Evolutionary conservation across 1,140 invertebrate genomes (phyloP).

Genomic region (Teleopsis dalmanni): DNA sequence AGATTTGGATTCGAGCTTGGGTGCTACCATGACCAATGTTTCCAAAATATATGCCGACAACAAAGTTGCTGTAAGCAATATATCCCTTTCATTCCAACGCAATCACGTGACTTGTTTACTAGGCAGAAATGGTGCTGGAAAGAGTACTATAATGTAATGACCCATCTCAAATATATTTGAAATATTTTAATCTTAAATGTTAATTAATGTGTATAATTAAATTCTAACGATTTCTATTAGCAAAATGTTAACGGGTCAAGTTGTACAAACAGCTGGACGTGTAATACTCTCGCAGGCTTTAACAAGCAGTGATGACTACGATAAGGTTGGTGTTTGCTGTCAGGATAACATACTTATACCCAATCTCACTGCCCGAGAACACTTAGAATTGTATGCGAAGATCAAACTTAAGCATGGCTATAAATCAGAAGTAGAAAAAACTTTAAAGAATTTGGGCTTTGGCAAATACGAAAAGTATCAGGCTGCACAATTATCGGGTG

Average conservation of each 20-base stretch:
- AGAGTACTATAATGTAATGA: constrained; percentile 74
- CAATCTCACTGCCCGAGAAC: constrained; percentile 70
- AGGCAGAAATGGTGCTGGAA: constrained; percentile 79
- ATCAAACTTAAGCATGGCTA: constrained; percentile 28
- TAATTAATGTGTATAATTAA: no score
- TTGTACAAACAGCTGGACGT: constrained; percentile 51
- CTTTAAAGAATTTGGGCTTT: constrained; percentile 51
- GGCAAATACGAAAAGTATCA: constrained; percentile 49
- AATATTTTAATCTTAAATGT: no score
- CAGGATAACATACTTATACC: constrained; percentile 78
- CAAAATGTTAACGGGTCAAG: constrained; percentile 60
- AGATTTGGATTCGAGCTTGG: constrained; percentile 41
- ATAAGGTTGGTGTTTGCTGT: constrained; percentile 68
- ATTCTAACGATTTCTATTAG: constrained; percentile 43
- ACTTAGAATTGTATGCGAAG: constrained; percentile 66
- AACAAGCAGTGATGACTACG: constrained; percentile 21
- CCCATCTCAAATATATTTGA: no score
- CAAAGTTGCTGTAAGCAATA: constrained; percentile 56
- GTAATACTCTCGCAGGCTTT: constrained; percentile 44
- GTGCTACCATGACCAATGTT: constrained; percentile 47
- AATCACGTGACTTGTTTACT: constrained; percentile 69
- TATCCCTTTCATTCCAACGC: constrained; percentile 47
- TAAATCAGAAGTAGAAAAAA: constrained; percentile 40
- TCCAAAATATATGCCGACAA: constrained; percentile 45
- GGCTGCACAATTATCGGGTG: constrained; percentile 54